Evolutionary conservation across 2,888 invertebrate species (phyloP), one percentile per base, ranked within the genome.

Genomic region (Pterobdella sp.): DNA sequence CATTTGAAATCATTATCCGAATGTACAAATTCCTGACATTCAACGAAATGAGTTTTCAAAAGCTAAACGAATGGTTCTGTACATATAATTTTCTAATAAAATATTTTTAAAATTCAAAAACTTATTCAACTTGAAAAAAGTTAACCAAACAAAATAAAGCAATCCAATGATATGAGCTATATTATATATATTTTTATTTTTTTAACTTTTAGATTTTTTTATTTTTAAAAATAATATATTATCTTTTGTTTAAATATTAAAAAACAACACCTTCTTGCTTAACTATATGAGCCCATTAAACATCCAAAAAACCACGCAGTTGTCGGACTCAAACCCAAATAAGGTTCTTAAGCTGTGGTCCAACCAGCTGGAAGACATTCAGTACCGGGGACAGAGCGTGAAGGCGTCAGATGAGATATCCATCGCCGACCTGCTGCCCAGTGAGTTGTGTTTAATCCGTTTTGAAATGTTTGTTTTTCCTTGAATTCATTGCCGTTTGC

Each of bases 361-460:
- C 1, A 68, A 72, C n/a, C 66, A 73, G 18, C 56, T 74, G 32
- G 74, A 74, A 7, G 74, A 74, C 29, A 72, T 74, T 42, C 42
- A 68, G n/a, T 74, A 74, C 56, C 36, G 74, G 1, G 72, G 68
- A 64, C 72, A 74, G 42, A 56, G 31, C 3, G 70, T 73, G 32
- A 68, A 65, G 31, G 63, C 72, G 22, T 68, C 63, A 22, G 74
- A 74, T 35, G 72, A 74, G 18, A 36, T 74, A 10, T 72, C 68
- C 31, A 31, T 74, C 56, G 73, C 72, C 56, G 37, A 35, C 10
- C 69, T 74, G 32, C 49, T 74, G 22, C 74, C 74, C 29, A 72
- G 74, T 74, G 31, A 72, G 72, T n/a, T 22, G 60, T n/a, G n/a
- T n/a, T n/a, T n/a, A n/a, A n/a, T n/a, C n/a, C n/a, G n/a, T n/a